phyloP scores from a whole-genome alignment of 2,113 vertebrate genomes.

The Strigops habroptila region DNA sequence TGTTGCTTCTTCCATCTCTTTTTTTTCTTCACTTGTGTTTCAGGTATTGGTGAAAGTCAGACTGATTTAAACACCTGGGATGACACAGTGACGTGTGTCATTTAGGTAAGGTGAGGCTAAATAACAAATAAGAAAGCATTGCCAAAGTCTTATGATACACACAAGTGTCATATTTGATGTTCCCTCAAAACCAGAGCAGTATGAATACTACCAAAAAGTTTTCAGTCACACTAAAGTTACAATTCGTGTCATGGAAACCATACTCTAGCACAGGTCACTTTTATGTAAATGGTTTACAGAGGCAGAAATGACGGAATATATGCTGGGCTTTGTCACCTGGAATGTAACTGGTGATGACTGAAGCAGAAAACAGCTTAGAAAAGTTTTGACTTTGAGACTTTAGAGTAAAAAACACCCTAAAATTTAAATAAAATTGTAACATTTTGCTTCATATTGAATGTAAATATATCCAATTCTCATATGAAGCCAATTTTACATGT shows the following conservation, averaged over 20 bases:
- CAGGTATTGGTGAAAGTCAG: not conserved
- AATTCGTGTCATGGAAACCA: not conserved
- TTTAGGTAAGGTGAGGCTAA: not conserved
- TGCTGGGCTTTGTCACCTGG: not conserved
- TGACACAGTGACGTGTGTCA: not conserved
- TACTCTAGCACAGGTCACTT: not conserved
- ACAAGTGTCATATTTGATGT: not conserved
- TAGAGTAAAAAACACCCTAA: fast-evolving
- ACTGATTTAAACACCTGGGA: not conserved
- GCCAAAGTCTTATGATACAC: not conserved
- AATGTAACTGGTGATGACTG: not conserved
- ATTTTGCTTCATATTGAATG: not conserved
- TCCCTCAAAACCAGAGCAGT: not conserved
- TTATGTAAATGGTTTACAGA: not conserved
- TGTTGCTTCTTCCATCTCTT: not conserved
- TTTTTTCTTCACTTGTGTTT: not conserved
- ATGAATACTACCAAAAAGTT: not conserved
- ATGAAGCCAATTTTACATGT: not conserved
- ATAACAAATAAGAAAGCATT: not conserved
- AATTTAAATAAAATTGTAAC: not conserved
- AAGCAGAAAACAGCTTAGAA: not conserved
- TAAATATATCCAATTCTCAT: not conserved
- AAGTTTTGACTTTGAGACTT: not conserved
- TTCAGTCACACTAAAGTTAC: not conserved
- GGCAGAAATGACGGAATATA: not conserved